These are phyloP conservation scores for Drosophila pallidifrons DNA, from an alignment of 1,140 invertebrate genomes.

Conservation along the genomic window DNA sequence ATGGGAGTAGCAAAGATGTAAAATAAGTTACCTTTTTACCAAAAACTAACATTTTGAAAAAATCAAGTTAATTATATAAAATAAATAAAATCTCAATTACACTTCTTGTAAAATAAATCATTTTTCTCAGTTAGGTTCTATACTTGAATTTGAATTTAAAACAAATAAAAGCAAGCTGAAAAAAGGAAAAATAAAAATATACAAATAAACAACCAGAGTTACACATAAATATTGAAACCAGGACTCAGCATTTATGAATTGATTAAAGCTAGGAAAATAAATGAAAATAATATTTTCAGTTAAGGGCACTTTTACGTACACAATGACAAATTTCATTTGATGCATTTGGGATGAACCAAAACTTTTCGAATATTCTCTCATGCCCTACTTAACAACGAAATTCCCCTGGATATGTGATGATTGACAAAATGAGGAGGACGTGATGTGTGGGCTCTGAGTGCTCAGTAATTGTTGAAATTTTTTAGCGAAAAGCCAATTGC, in stretches of 20 bases:
- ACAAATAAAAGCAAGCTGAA: too few species aligned
- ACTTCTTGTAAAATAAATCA: too few species aligned
- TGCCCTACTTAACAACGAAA: conserved; percentile 6
- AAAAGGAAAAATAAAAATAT: too few species aligned
- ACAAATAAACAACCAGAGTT: background rate
- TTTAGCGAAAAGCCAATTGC: conserved; percentile 75
- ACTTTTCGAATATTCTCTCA: conserved; percentile 65
- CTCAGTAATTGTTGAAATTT: conserved; percentile 68
- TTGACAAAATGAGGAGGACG: conserved; percentile 1
- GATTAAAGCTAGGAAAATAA: conserved; percentile 68
- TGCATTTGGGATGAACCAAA: conserved; percentile 73
- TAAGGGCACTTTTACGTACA: conserved; percentile 14
- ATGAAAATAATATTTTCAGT: background rate
- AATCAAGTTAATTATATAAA: too few species aligned
- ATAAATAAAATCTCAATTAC: too few species aligned
- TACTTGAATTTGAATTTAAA: too few species aligned
- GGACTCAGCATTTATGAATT: conserved; percentile 45
- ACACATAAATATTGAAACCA: background rate
- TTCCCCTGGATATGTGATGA: conserved; percentile 10
- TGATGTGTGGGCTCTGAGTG: conserved; percentile 26
- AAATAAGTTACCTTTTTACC: too few species aligned
- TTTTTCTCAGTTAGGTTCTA: too few species aligned
- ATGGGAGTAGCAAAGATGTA: too few species aligned
- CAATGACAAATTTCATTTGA: conserved; percentile 58
- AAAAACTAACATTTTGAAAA: too few species aligned